Percentiles rank a stretch among this genome's conserved stretches.
Evolutionary conservation across 2,888 invertebrate species (phyloP).

Genomic region (Alloplasta piceator): DNA sequence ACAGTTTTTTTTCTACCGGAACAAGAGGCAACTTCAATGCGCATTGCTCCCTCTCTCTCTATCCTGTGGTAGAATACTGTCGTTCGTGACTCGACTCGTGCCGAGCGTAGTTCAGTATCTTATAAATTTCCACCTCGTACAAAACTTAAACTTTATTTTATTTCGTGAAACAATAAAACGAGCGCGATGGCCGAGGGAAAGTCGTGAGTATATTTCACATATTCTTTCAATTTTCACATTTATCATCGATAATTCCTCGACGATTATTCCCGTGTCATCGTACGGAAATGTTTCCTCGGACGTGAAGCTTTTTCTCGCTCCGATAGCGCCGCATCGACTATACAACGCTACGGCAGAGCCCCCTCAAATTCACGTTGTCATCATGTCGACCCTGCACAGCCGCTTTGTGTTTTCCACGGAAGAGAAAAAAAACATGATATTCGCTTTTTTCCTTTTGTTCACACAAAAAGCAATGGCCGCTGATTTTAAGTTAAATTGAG

Average conservation of each 20-base stretch:
- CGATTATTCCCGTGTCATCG: constrained; percentile 46
- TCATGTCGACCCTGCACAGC: constrained; percentile 80
- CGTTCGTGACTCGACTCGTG: constrained; percentile 52
- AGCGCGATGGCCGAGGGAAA: constrained; percentile 79
- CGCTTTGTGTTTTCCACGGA: constrained; percentile 67
- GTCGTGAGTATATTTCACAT: constrained; percentile 72
- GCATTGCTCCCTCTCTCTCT: constrained; percentile 29
- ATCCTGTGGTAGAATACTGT: constrained; percentile 1
- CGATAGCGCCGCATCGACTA: constrained; percentile 51
- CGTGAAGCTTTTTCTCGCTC: constrained; percentile 27
- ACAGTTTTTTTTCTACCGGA: constrained; percentile 10
- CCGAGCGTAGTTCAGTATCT: constrained; percentile 57
- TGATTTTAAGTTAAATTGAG: constrained; percentile 9
- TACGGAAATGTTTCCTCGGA: constrained; percentile 10
- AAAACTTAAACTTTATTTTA: constrained; percentile 64
- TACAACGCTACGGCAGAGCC: constrained; percentile 70
- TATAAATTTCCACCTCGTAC: constrained; percentile 60
- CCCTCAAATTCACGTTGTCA: constrained; percentile 83
- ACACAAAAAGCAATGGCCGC: constrained; percentile 1
- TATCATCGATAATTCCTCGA: not conserved
- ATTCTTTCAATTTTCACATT: constrained; percentile 5
- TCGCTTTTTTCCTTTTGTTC: not conserved
- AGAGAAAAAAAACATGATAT: constrained; percentile 13
- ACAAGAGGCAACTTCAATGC: constrained; percentile 33
- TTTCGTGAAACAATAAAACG: constrained; percentile 67